Conservation (phyloP, 2,888 invertebrate genomes). For the Cremastobaeus sp. region DNA sequence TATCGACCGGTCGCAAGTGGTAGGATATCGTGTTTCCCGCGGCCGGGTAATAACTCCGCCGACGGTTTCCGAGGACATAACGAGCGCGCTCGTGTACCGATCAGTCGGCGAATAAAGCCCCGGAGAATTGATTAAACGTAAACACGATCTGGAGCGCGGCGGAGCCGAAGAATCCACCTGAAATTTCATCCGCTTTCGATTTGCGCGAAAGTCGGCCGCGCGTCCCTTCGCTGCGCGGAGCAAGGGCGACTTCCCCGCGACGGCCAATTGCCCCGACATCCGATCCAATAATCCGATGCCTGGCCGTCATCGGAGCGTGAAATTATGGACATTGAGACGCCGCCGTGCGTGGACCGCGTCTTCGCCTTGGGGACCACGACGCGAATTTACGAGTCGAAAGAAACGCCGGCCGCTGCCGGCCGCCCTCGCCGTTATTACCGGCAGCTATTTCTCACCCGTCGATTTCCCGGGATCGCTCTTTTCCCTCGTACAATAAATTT, state of each 20-base stretch:
- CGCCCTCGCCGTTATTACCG: constrained; percentile 33
- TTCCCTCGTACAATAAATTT: constrained; percentile 26
- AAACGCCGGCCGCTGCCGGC: constrained; percentile 49
- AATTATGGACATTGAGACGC: constrained; percentile 72
- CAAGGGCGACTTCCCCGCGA: constrained; percentile 53
- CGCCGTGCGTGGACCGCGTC: constrained; percentile 63
- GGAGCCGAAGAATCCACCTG: background rate
- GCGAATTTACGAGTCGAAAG: constrained; percentile 57
- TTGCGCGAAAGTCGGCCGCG: constrained; percentile 38
- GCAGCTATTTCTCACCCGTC: constrained; percentile 44
- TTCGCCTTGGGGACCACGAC: constrained; percentile 60
- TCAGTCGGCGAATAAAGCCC: no score
- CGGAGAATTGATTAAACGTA: no score
- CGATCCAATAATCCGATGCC: constrained; percentile 73
- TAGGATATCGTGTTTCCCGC: constrained; percentile 41
- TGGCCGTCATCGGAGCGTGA: constrained; percentile 70
- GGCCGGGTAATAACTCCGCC: constrained; percentile 17
- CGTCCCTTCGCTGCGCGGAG: no score
- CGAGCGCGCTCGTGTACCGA: background rate
- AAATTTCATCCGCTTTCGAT: background rate
- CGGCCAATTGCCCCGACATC: constrained; percentile 64
- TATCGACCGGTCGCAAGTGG: constrained; percentile 73
- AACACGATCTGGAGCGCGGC: no score
- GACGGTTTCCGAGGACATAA: constrained; percentile 13
- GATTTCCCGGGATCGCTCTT: constrained; percentile 29